Conservation (phyloP, 1,140 invertebrate genomes). For the Scylla paramamosain region DNA sequence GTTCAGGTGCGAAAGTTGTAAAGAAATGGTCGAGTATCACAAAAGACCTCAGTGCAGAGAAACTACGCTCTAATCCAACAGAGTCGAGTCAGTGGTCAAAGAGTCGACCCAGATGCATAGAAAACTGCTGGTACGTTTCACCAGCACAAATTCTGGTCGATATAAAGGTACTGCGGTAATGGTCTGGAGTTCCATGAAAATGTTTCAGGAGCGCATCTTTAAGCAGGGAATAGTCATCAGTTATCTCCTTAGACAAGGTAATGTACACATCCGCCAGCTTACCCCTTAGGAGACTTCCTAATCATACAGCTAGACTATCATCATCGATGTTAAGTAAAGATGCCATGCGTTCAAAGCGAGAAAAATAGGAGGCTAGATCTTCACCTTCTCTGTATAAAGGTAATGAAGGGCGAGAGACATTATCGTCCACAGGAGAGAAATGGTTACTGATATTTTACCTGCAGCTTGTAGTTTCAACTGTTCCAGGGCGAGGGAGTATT, state of each 20-base stretch:
- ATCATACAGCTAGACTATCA: background rate
- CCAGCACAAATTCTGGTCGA: background rate
- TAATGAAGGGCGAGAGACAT: background rate
- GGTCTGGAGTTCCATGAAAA: background rate
- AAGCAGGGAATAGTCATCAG: background rate
- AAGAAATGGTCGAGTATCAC: background rate
- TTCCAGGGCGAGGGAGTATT: no score
- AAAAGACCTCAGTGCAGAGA: background rate
- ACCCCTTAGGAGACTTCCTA: background rate
- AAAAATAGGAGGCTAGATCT: background rate
- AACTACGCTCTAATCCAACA: background rate
- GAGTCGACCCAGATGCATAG: background rate
- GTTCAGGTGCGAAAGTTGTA: background rate
- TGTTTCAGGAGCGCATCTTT: background rate
- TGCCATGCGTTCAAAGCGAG: background rate
- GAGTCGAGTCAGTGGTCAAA: slow-evolving; percentile 33
- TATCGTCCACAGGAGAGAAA: no score
- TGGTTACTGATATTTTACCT: no score
- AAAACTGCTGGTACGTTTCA: background rate
- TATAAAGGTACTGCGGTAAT: background rate
- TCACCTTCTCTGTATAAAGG: slow-evolving; percentile 14
- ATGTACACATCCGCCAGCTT: slow-evolving; percentile 9
- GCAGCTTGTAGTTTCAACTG: no score
- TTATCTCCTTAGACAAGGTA: background rate
- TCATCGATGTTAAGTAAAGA: background rate